These are phyloP conservation scores for Tympanuchus pallidicinctus DNA, from an alignment of 2,113 vertebrate species.

Conservation along the genomic window DNA sequence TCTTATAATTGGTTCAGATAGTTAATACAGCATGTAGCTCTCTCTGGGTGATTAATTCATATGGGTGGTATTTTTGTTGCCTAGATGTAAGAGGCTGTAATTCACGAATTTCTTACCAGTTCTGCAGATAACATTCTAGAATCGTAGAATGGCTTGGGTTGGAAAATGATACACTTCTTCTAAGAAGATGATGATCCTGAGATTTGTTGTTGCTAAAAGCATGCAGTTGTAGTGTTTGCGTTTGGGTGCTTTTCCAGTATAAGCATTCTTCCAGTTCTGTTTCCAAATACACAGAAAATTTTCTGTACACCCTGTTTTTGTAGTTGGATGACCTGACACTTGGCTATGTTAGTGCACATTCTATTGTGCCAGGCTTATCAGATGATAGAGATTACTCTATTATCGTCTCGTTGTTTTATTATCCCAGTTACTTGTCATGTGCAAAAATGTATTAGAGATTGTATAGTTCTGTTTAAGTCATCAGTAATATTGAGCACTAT, in stretches of 20 bases:
- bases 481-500: background rate
- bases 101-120: background rate
- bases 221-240: background rate
- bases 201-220: background rate
- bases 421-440: background rate
- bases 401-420: background rate
- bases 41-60: background rate
- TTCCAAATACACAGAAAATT: rapidly evolving
- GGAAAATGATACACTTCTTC: background rate
- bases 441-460: background rate
- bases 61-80: background rate
- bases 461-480: background rate
- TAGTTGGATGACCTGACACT: background rate
- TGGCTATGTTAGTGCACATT: background rate
- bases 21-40: background rate
- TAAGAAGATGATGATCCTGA: background rate
- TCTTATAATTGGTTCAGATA: background rate
- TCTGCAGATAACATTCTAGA: background rate
- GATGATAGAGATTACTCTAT: background rate
- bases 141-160: too few species aligned
- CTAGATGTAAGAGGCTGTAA: background rate
- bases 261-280: background rate
- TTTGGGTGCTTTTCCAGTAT: background rate
- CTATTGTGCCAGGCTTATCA: background rate
- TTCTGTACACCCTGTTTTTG: background rate